Evolutionary conservation across 2,888 invertebrate genomes (phyloP).

Genomic region (Eretmocerus hayati): DNA sequence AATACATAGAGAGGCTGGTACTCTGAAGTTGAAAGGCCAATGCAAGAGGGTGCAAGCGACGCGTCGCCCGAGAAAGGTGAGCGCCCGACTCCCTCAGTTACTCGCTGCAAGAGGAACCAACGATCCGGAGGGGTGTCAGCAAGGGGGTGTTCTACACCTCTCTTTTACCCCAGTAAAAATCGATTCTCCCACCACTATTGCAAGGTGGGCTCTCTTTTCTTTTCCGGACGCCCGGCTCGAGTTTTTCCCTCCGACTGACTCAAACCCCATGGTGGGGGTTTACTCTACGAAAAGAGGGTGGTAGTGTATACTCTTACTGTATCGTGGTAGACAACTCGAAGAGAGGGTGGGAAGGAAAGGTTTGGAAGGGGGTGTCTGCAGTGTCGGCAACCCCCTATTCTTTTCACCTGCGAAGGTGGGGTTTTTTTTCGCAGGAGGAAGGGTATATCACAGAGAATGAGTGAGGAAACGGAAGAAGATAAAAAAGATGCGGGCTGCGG

Average conservation of each 20-base stretch:
- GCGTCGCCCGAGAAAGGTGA: constrained; percentile 6
- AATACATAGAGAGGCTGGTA: too few species aligned
- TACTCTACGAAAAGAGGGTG: constrained; percentile 15
- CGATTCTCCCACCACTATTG: constrained; percentile 50
- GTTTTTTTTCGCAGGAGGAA: too few species aligned
- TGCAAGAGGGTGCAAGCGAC: constrained; percentile 22
- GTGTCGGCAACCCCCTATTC: too few species aligned
- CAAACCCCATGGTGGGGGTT: background rate
- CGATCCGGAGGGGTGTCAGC: constrained; percentile 38
- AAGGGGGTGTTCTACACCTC: constrained; percentile 39
- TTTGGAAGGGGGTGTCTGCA: too few species aligned
- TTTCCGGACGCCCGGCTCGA: constrained; percentile 2
- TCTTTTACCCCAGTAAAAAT: constrained; percentile 51
- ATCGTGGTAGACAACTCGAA: background rate
- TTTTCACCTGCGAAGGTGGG: too few species aligned
- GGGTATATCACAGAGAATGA: too few species aligned
- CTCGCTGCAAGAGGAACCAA: constrained; percentile 29
- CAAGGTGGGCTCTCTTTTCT: constrained; percentile 34
- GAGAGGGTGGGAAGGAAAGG: constrained; percentile 8
- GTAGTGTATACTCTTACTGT: constrained; percentile 2
- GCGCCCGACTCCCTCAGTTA: constrained; percentile 11
- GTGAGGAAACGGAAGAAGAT: constrained; percentile 23
- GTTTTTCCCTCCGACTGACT: background rate
- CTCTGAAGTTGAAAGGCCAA: constrained; percentile 14
- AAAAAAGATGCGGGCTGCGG: constrained; percentile 20